phyloP scores from a whole-genome alignment of 2,797 vertebrate species.

The Paramormyrops hopkinsi region DNA sequence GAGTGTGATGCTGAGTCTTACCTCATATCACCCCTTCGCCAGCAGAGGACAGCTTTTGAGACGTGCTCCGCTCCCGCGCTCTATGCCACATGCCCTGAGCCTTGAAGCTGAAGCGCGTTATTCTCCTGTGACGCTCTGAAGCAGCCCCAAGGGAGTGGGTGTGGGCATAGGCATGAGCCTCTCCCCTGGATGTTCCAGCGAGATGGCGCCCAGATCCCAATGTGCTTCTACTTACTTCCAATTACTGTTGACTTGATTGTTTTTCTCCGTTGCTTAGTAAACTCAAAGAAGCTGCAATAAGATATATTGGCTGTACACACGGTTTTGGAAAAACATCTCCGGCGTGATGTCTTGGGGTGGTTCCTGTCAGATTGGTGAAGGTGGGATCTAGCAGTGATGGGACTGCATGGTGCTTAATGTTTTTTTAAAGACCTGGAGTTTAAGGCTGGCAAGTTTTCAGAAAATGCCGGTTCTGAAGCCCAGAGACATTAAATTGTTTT shows the following conservation, averaged over 20 bases:
- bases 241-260: slow-evolving; percentile 5
- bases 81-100: background rate
- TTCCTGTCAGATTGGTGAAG: background rate
- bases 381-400: background rate
- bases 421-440: background rate
- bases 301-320: background rate
- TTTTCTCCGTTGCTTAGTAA: slow-evolving; percentile 9
- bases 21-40: background rate
- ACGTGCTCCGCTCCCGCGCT: background rate
- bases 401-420: background rate
- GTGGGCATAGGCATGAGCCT: slow-evolving; percentile 49
- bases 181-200: slow-evolving; percentile 37
- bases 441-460: background rate
- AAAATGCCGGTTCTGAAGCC: background rate
- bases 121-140: background rate
- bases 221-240: background rate
- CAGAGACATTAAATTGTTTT: background rate
- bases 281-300: background rate
- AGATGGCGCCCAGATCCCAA: background rate
- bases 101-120: background rate
- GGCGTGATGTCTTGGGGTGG: background rate
- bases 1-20: background rate
- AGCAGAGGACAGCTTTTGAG: background rate
- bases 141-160: background rate
- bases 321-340: background rate